Percentiles rank a stretch among this genome's conserved stretches.
phyloP scores from a whole-genome alignment of 2,113 vertebrate genomes.

The Limnothrissa miodon region DNA sequence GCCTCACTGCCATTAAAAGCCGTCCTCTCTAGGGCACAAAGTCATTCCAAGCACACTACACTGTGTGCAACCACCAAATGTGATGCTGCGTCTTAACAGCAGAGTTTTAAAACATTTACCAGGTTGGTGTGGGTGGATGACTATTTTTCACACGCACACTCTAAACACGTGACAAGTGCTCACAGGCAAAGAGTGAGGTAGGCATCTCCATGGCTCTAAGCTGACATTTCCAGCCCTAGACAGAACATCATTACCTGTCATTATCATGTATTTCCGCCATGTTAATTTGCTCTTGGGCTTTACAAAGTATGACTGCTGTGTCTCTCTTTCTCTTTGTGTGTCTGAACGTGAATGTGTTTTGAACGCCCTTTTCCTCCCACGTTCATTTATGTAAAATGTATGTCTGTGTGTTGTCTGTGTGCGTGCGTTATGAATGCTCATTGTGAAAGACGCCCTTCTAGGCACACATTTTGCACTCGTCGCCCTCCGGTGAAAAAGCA shows the following conservation, averaged over 20 bases:
- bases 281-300: background rate
- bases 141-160: background rate
- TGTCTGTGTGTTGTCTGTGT: background rate
- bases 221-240: background rate
- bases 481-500: background rate
- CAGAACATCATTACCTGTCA: background rate
- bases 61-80: background rate
- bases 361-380: too few relatives aligned
- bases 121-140: slow-evolving; percentile 2
- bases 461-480: background rate
- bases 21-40: background rate
- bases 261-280: background rate
- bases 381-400: too few relatives aligned
- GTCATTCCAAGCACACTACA: background rate
- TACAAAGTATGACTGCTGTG: slow-evolving; percentile 28
- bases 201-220: background rate
- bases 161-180: background rate
- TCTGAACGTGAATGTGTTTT: background rate
- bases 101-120: background rate
- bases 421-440: background rate
- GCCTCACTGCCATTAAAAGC: background rate
- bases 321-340: slow-evolving; percentile 39
- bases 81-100: background rate
- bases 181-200: background rate
- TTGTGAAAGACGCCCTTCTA: background rate